Conservation (phyloP, 2,797 vertebrate species). For the Morelia viridis region DNA sequence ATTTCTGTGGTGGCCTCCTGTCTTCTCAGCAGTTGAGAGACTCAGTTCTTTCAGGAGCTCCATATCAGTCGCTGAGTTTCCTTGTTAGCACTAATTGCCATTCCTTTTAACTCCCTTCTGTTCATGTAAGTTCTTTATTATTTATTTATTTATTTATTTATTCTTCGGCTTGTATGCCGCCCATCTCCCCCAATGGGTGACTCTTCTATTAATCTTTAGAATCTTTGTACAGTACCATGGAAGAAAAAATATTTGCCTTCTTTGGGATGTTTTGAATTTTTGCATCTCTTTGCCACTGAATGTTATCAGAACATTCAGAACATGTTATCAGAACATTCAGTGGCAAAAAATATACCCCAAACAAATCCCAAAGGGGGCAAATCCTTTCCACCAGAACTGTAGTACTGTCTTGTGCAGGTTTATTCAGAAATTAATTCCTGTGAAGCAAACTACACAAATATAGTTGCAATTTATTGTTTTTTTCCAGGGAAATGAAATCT, state of each 20-base stretch:
- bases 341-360: neutral
- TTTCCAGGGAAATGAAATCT: neutral
- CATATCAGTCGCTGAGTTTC: neutral
- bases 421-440: neutral
- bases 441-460: neutral
- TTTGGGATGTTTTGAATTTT: too few relatives aligned
- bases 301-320: neutral
- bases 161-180: too few relatives aligned
- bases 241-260: too few relatives aligned
- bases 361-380: neutral
- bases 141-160: too few relatives aligned
- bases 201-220: too few relatives aligned
- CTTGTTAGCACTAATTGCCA: too few relatives aligned
- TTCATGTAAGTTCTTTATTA: too few relatives aligned
- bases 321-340: neutral
- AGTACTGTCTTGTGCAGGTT: neutral
- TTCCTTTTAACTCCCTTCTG: too few relatives aligned
- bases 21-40: neutral
- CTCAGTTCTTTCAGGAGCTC: neutral
- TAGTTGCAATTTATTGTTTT: neutral
- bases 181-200: too few relatives aligned
- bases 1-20: neutral
- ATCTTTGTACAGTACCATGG: too few relatives aligned
- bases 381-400: neutral
- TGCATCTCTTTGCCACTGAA: too few relatives aligned